Evolutionary conservation across 2,797 vertebrate species (phyloP).

Genomic region (Rhinichthys osculus): DNA sequence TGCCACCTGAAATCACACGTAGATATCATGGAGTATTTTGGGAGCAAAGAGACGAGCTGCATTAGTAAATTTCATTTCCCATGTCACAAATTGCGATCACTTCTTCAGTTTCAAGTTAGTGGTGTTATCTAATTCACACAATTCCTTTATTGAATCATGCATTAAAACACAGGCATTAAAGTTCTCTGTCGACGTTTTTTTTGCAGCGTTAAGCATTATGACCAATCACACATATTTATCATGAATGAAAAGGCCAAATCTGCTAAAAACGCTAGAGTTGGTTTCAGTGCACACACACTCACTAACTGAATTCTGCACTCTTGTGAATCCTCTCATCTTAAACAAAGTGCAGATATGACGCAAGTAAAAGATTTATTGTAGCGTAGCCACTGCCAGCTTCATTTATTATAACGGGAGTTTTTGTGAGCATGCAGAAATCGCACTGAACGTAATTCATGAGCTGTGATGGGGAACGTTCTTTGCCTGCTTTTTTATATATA

Average conservation of each 20-base stretch:
- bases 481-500: neutral
- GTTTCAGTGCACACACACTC: neutral
- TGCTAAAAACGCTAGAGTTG: neutral
- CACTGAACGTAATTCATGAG: neutral
- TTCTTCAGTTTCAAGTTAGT: neutral
- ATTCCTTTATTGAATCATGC: neutral
- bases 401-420: neutral
- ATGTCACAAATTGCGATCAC: neutral
- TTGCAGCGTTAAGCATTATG: neutral
- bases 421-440: neutral
- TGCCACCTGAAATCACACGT: conserved; percentile 78
- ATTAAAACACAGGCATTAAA: neutral
- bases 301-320: neutral
- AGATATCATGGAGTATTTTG: neutral
- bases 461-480: neutral
- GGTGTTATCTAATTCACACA: neutral
- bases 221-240: neutral
- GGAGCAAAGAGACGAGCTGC: neutral
- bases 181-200: neutral
- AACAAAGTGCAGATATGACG: neutral
- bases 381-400: neutral
- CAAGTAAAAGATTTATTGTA: neutral
- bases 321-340: neutral
- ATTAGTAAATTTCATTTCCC: neutral
- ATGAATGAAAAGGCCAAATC: neutral